phyloP scores from a whole-genome alignment of 2,888 invertebrate species.

The Hedychridium roseum region DNA sequence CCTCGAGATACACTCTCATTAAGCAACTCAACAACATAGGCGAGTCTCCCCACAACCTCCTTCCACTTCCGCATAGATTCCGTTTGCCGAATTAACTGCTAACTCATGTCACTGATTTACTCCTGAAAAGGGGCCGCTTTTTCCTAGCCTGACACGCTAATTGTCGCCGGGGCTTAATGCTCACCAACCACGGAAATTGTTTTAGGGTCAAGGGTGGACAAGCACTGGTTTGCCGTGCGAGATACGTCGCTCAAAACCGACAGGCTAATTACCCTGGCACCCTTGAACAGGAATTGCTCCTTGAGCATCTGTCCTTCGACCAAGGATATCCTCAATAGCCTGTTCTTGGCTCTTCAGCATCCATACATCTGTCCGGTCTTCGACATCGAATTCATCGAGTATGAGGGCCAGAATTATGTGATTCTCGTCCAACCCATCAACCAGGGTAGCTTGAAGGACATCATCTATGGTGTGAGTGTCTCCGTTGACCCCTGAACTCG shows the following conservation, averaged over 20 bases:
- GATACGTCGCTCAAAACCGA: constrained; percentile 83
- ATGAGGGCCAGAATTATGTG: constrained; percentile 67
- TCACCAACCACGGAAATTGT: too few relatives aligned
- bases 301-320: constrained; percentile 74
- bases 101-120: too few relatives aligned
- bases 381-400: constrained; percentile 78
- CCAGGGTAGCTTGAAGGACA: constrained; percentile 87
- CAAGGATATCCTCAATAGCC: constrained; percentile 76
- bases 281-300: constrained; percentile 71
- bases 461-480: constrained; percentile 83
- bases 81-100: too few relatives aligned
- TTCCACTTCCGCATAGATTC: too few relatives aligned
- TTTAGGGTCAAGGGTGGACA: constrained; percentile 79
- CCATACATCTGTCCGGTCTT: constrained; percentile 92
- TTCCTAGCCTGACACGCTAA: too few relatives aligned
- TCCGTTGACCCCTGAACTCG: too few relatives aligned
- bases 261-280: constrained; percentile 77
- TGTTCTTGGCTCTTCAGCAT: constrained; percentile 87
- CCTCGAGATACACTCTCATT: constrained; percentile 78
- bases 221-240: constrained; percentile 90
- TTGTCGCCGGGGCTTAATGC: too few relatives aligned
- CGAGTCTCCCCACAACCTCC: constrained; percentile 43
- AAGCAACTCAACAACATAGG: constrained; percentile 83
- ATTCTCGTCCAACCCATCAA: constrained; percentile 85
- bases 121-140: too few relatives aligned